Conservation (phyloP, 1,140 invertebrate species). For the Drosophila subobscura region DNA sequence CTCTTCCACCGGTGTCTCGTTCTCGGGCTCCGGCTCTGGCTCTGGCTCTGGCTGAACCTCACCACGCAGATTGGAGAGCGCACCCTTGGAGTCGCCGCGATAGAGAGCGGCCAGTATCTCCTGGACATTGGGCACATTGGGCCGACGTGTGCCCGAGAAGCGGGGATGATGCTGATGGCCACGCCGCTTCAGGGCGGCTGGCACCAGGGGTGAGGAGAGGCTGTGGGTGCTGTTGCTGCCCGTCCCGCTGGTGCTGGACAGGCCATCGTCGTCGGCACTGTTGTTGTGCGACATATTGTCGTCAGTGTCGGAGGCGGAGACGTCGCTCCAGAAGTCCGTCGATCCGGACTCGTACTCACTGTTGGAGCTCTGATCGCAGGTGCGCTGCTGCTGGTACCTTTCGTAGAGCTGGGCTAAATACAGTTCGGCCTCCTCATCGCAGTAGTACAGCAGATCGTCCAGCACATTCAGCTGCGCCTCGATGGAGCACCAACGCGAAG, state of each 20-base stretch:
- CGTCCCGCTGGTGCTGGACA: conserved; percentile 84
- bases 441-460: conserved; percentile 73
- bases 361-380: conserved; percentile 6
- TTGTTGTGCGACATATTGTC: conserved; percentile 59
- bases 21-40: conserved; percentile 15
- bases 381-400: conserved; percentile 44
- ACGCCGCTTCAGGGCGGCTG: conserved; percentile 86
- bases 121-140: conserved; percentile 79
- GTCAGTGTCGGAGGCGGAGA: conserved; percentile 39
- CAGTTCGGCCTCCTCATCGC: conserved; percentile 71
- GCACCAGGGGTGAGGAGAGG: conserved; percentile 41
- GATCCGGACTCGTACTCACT: conserved; percentile 30
- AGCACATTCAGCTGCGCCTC: conserved; percentile 75
- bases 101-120: conserved; percentile 82
- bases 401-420: conserved; percentile 68
- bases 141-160: conserved; percentile 84
- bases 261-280: conserved; percentile 49
- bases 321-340: conserved; percentile 62
- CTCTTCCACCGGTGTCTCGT: neutral
- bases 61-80: conserved; percentile 67
- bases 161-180: conserved; percentile 92
- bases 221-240: conserved; percentile 85
- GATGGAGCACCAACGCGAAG: conserved; percentile 77
- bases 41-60: conserved; percentile 18
- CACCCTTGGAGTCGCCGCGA: conserved; percentile 73